Evolutionary conservation across 2,888 invertebrate genomes (phyloP).

Genomic region (Meteorus cinctellus): DNA sequence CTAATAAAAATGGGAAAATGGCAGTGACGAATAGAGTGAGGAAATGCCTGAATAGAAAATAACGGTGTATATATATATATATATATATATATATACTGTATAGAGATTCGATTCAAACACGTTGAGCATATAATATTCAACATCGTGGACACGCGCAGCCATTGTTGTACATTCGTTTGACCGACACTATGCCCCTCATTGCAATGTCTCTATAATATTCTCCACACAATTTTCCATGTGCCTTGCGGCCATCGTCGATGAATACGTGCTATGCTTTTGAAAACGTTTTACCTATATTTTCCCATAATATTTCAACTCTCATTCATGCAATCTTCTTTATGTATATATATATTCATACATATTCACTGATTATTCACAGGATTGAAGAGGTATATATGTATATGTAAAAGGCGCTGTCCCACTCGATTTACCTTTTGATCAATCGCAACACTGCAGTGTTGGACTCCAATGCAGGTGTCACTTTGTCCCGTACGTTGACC

Average conservation of each 20-base stretch:
- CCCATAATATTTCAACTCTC: not conserved
- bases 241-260: slow-evolving; percentile 35
- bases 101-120: slow-evolving; percentile 30
- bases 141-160: slow-evolving; percentile 16
- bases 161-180: slow-evolving; percentile 36
- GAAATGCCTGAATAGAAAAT: slow-evolving; percentile 9
- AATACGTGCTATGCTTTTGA: slow-evolving; percentile 26
- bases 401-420: slow-evolving; percentile 11
- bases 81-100: not conserved
- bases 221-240: slow-evolving; percentile 22
- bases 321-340: not conserved
- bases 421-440: slow-evolving; percentile 37
- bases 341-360: not conserved
- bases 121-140: slow-evolving; percentile 29
- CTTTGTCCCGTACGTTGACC: slow-evolving; percentile 31
- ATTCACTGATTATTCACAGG: slow-evolving; percentile 21
- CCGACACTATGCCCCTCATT: slow-evolving; percentile 19
- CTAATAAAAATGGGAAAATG: slow-evolving; percentile 21
- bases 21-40: slow-evolving; percentile 21
- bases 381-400: slow-evolving; percentile 13
- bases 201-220: not conserved
- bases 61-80: not conserved
- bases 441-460: slow-evolving; percentile 20
- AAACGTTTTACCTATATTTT: slow-evolving; percentile 17
- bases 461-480: slow-evolving; percentile 26